Evolutionary conservation across 2,113 vertebrate genomes (phyloP), one percentile per base, ranked within the genome.

Genomic region (Pogona vitticeps): DNA sequence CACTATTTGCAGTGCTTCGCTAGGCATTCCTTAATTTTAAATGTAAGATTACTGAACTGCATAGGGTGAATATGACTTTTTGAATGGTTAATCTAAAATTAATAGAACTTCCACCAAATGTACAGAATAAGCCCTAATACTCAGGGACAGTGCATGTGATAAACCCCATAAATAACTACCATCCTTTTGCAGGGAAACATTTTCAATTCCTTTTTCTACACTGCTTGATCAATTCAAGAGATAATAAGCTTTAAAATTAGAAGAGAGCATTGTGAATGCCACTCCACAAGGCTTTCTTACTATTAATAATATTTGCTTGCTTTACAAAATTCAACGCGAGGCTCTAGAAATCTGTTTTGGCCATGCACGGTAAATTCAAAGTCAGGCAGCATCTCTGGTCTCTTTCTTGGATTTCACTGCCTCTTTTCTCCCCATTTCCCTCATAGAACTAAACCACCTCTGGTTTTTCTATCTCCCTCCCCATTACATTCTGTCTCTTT

Each of bases 251-350:
- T 85, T 85, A n/a, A 85, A 67, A 85, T 85, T 76, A 84, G 59
- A n/a, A 76, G 59, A 23, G 28, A 42, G 67, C 23, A 65, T 23
- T 56, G 31, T 52, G 82, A 75, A 84, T 63, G 36, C 33, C 31
- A 38, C 75, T 77, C 73, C 61, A 77, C n/a, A 28, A 14, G 21
- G 20, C 65, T 76, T 76, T 63, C 59, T 65, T 67, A 33, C 61
- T 76, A 76, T 84, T 84, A 76, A 76, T 84, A 70, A 9, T 70
- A 63, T 84, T 84, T 84, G 83, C 83, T 76, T 84, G 73, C 72
- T 65, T 15, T 67, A 65, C 83, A 84, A 52, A 84, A 76, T 76
- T 42, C 13, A 17, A 17, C 46, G 38, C 23, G 20, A 63, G 18
- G 31, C 40, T 65, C 40, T 17, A 31, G 42, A 84, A 84, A 65